A percentile compares a stretch with the other conserved stretches of the same genome.
phyloP scores from a whole-genome alignment of 2,888 invertebrate genomes.

The Zhuqinia jingwanae region DNA sequence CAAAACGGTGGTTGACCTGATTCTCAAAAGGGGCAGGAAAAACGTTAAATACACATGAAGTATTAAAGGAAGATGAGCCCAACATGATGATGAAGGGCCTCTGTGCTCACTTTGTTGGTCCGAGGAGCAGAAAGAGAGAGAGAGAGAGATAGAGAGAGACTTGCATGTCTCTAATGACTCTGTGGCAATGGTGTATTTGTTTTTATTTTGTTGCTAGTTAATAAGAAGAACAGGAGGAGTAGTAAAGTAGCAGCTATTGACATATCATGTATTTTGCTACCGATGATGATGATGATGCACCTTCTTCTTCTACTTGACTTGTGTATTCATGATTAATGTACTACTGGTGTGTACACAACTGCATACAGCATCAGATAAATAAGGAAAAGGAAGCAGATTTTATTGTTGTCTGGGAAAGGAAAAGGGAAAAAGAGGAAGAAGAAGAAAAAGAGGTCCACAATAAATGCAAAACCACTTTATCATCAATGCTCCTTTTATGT shows the following conservation, averaged over 20 bases:
- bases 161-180: conserved; percentile 56
- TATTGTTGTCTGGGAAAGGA: conserved; percentile 66
- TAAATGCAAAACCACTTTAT: conserved; percentile 60
- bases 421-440: conserved; percentile 50
- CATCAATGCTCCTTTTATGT: conserved; percentile 38
- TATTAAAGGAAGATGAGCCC: conserved; percentile 6
- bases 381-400: conserved; percentile 66
- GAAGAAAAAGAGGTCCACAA: conserved; percentile 41
- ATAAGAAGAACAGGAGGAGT: background rate
- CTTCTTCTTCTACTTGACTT: background rate
- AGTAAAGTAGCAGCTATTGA: too few species aligned
- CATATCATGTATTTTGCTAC: too few species aligned
- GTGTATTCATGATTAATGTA: background rate
- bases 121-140: background rate
- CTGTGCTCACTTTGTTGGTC: background rate
- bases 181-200: conserved; percentile 61
- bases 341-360: background rate
- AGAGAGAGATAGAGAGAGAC: background rate
- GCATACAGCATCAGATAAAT: background rate
- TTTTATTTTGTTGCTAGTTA: conserved; percentile 21
- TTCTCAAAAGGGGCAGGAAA: conserved; percentile 68
- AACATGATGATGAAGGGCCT: conserved; percentile 12
- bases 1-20: conserved; percentile 62
- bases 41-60: conserved; percentile 1
- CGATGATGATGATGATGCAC: background rate